Evolutionary conservation across 2,797 vertebrate species (phyloP), one percentile per base, ranked within the genome.

Genomic region (Mormyrus hasselquistii): DNA sequence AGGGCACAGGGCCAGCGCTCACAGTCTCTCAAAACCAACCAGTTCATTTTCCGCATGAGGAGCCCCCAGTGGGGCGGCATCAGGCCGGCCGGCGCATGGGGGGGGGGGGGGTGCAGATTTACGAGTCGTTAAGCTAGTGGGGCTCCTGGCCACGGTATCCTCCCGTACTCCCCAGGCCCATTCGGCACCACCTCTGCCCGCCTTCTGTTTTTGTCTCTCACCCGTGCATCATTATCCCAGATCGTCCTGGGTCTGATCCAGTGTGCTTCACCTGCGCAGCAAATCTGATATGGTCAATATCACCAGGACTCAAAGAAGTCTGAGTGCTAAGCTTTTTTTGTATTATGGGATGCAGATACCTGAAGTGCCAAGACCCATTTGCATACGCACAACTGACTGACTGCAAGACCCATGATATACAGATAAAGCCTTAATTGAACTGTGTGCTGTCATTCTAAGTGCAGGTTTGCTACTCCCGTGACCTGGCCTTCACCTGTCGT

Each of bases 11-110:
- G 93, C 94, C 93, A 93, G 94, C 94, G 93, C 94, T 95, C 93
- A 93, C 93, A 94, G 94, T 96, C 95, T 94, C 96, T 98, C 97
- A 97, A 95, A 98, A 97, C 94, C 95, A 95, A 95, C 96, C 96
- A 97, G 97, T 97, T 97, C 96, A 97, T 97, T 98, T 98, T 98
- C 97, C 95, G 96, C 96, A 96, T 98, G 97, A 98, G 97, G 97
- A 97, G 97, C 96, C 97, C 96, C 96, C 95, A 97, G 97, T 97
- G 93, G 95, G 96, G 94, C 94, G 96, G 95, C 95, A 95, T 95
- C 94, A 94, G 93, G 93, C 93, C 93, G 93, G 93, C 94, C 96
- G 97, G 96, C 96, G 96, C 96, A 94, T 38, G 65, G 12, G 29
- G 29, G 8, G 22, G 22, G 0, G 9, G 8, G 22, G 22, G 0